Evolutionary conservation across 2,888 invertebrate genomes (phyloP).

Genomic region (Caenorhabditis parvicauda): DNA sequence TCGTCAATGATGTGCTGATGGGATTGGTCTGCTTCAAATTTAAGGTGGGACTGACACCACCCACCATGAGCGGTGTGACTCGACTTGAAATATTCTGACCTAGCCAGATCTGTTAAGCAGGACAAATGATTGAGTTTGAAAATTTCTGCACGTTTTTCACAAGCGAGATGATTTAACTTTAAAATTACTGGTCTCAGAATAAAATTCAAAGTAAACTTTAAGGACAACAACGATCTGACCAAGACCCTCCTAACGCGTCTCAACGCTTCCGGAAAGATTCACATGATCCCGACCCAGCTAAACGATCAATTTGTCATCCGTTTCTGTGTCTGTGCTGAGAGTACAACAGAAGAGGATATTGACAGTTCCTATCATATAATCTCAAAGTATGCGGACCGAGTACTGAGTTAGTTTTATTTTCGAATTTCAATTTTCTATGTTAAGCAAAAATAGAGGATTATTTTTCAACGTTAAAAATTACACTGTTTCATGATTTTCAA

Average conservation of each 20-base stretch:
- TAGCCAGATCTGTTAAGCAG: too few relatives aligned
- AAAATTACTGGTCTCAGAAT: too few relatives aligned
- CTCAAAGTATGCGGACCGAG: constrained; percentile 2
- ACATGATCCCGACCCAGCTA: not conserved
- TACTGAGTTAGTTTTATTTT: not conserved
- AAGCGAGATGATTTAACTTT: too few relatives aligned
- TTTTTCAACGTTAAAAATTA: constrained; percentile 16
- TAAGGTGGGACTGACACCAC: too few relatives aligned
- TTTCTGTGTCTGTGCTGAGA: constrained; percentile 21
- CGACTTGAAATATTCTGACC: too few relatives aligned
- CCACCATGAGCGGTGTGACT: too few relatives aligned
- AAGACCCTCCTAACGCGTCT: constrained; percentile 13
- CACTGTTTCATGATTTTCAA: too few relatives aligned
- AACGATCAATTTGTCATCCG: constrained; percentile 12
- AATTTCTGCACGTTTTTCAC: too few relatives aligned
- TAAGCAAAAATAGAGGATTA: not conserved
- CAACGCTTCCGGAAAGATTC: constrained; percentile 22
- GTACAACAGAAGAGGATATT: constrained; percentile 17
- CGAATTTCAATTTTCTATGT: not conserved
- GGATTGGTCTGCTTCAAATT: constrained; percentile 24
- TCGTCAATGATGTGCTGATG: constrained; percentile 17
- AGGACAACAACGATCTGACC: constrained; percentile 21
- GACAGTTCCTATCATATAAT: constrained; percentile 14
- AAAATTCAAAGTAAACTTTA: too few relatives aligned
- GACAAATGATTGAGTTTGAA: too few relatives aligned